Base-by-base conservation (phyloP, 1,140 invertebrate species). In the Pogonus chalceus region DNA sequence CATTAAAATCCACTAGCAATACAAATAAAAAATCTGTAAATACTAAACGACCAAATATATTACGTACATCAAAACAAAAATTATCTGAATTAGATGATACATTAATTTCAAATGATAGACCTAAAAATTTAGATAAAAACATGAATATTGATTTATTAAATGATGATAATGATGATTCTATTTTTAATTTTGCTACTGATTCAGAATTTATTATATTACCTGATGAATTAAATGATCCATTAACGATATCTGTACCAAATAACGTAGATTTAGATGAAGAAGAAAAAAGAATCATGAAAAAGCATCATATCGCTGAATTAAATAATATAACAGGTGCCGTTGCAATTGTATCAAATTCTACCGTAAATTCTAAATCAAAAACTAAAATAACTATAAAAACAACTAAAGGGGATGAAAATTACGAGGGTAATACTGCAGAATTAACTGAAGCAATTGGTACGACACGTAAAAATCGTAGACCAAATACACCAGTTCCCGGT, bases 371-470 rank as follows among this genome's bases (percentile, higher is more conserved):
- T 26, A 72, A 72, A 16, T 73, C 73, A 31, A 67, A 64, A 59
- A 74, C 72, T 0, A 70, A 73, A 53, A 73, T 73, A 55, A 65
- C 74, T 35, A 72, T 73, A 20, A 72, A 72, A 53, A 71, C 62
- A 9, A 66, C 64, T 2, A 65, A 62, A 10, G 67, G 71, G 4
- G 67, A 72, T 48, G 67, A 73, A 48, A 66, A 69, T 24, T 71
- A 72, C 60, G 65, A 70, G 37, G 69, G 69, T 1, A 70, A 72
- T 35, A 72, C 71, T 1, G 65, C 69, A 0, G 72, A 69, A n/a
- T 55, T 70, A 2, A 69, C 66, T 35, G 63, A 73, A 51, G 68
- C 68, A 1, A 70, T 70, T 0, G 64, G 67, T 2, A 70, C 67
- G 52, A 65, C 69, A 50, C 54, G 62, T 2, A 65, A 61, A 51